phyloP scores from a whole-genome alignment of 2,888 invertebrate genomes.

The Phengaris arion region DNA sequence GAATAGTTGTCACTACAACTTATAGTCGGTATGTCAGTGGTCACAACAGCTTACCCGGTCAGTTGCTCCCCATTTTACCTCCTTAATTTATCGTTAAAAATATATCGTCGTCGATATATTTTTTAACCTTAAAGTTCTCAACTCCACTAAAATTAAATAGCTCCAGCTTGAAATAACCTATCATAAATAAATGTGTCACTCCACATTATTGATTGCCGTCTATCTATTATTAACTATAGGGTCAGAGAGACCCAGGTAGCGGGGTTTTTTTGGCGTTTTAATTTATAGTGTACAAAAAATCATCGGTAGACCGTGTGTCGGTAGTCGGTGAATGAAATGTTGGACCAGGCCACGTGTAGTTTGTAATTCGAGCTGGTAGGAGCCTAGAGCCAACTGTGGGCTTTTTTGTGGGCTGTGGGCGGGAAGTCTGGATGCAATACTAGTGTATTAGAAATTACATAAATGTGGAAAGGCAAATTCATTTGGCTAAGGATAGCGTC shows the following conservation, averaged over 20 bases:
- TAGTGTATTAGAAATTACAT: background rate
- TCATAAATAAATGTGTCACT: conserved; percentile 27
- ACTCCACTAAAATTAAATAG: background rate
- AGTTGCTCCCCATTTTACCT: background rate
- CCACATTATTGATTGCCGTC: conserved; percentile 24
- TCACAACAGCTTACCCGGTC: background rate
- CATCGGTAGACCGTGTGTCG: conserved; percentile 13
- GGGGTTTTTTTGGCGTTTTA: conserved; percentile 18
- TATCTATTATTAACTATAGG: conserved; percentile 26
- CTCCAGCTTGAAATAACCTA: background rate
- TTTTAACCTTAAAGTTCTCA: background rate
- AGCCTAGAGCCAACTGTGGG: background rate
- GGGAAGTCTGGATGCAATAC: background rate
- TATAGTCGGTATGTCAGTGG: too few species aligned
- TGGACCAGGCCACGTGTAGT: background rate
- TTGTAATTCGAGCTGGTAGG: background rate
- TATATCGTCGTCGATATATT: background rate
- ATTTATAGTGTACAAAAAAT: conserved; percentile 21
- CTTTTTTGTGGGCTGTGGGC: background rate
- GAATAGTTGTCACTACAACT: too few species aligned
- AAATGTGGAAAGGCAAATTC: too few species aligned
- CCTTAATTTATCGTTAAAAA: background rate
- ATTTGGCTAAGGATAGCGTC: too few species aligned
- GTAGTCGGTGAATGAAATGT: conserved; percentile 17
- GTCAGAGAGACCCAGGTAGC: conserved; percentile 28